These are phyloP conservation scores for Dasyprocta punctata DNA, from an alignment of 2,113 vertebrate species.

Conservation along the genomic window DNA sequence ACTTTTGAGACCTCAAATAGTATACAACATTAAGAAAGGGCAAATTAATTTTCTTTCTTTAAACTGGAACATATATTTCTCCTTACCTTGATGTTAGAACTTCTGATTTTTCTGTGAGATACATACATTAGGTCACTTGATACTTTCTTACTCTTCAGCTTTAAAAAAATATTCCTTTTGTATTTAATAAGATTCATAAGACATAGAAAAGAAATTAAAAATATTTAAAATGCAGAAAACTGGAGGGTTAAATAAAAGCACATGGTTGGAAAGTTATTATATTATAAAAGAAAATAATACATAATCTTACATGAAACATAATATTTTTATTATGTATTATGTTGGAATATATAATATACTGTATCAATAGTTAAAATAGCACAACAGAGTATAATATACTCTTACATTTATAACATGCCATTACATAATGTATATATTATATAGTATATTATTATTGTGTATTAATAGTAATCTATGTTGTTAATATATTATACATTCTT, in stretches of 20 bases:
- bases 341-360: neutral
- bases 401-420: neutral
- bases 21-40: neutral
- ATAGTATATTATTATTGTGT: neutral
- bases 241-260: neutral
- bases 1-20: neutral
- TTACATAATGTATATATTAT: neutral
- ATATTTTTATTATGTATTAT: neutral
- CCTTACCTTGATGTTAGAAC: neutral
- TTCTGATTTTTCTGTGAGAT: neutral
- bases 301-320: neutral
- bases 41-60: neutral
- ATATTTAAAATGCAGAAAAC: neutral
- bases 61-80: neutral
- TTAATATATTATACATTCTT: neutral
- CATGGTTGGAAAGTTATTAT: neutral
- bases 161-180: neutral
- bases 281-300: neutral
- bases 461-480: neutral
- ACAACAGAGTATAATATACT: neutral
- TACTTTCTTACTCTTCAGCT: neutral
- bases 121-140: neutral
- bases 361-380: neutral
- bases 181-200: neutral
- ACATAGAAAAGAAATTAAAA: neutral